Percentiles rank a stretch among this genome's conserved stretches.
Evolutionary conservation across 2,113 vertebrate species (phyloP).

Genomic region (Struthio camelus): DNA sequence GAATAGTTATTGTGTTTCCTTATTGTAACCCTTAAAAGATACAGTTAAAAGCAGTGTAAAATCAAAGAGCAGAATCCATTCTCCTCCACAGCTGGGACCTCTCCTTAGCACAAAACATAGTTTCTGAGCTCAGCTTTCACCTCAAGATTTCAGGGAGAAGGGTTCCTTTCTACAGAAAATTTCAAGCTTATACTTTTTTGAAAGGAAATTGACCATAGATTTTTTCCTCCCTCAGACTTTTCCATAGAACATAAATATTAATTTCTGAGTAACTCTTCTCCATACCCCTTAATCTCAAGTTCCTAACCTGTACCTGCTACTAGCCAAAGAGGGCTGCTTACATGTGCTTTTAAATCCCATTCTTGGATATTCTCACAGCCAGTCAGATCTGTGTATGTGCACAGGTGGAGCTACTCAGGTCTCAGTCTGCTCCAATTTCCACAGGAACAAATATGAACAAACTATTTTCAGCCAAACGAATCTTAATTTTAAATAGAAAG

Average conservation of each 20-base stretch:
- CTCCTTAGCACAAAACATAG: neutral
- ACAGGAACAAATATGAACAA: neutral
- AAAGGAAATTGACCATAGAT: neutral
- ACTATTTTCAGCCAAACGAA: neutral
- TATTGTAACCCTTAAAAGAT: neutral
- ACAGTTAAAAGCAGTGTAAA: neutral
- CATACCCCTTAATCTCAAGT: neutral
- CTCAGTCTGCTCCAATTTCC: neutral
- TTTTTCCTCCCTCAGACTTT: neutral
- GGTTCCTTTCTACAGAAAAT: neutral
- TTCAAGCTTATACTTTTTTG: neutral
- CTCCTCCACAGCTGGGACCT: neutral
- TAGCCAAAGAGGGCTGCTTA: neutral
- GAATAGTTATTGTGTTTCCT: neutral
- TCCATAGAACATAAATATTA: neutral
- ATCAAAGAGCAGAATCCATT: neutral
- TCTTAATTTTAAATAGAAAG: neutral
- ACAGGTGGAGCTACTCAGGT: neutral
- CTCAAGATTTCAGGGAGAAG: neutral
- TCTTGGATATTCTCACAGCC: neutral
- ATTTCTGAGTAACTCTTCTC: neutral
- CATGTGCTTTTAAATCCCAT: neutral
- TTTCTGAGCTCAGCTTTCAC: neutral
- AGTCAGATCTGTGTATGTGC: neutral
- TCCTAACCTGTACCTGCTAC: neutral